These are phyloP conservation scores for Gyrodactylus bullatarudis DNA, from an alignment of 1,140 invertebrate species.

Conservation along the genomic window DNA sequence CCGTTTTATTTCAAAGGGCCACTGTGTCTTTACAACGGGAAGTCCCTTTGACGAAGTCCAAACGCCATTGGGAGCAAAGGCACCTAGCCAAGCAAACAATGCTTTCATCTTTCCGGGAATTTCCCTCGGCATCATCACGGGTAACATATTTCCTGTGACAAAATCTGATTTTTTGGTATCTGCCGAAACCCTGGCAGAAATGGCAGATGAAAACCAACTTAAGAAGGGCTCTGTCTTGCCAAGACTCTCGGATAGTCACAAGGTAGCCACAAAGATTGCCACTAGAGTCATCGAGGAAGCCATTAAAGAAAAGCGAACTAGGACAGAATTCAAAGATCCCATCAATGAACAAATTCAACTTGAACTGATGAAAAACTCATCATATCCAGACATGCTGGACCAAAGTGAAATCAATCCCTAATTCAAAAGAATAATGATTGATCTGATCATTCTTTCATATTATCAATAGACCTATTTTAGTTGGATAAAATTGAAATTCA, in stretches of 20 bases:
- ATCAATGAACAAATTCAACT: too few relatives aligned
- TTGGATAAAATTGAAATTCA: too few relatives aligned
- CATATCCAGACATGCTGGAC: background rate
- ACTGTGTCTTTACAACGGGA: constrained; percentile 18
- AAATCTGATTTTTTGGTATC: constrained; percentile 17
- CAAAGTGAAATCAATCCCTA: background rate
- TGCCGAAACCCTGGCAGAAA: constrained; percentile 12
- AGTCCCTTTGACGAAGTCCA: constrained; percentile 17
- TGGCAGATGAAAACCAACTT: background rate
- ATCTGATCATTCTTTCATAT: too few relatives aligned
- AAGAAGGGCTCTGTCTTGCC: background rate
- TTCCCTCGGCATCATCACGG: constrained; percentile 15
- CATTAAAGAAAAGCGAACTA: background rate
- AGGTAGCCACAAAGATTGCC: background rate
- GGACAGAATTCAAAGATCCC: background rate
- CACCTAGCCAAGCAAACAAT: constrained; percentile 20
- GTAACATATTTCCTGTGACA: constrained; percentile 15
- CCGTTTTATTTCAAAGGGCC: background rate
- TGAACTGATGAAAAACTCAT: background rate
- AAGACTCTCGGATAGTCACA: background rate
- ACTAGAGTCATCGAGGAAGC: background rate
- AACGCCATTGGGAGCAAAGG: constrained; percentile 12
- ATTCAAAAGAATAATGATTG: background rate
- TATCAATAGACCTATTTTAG: too few relatives aligned
- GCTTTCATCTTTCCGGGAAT: constrained; percentile 21